Evolutionary conservation across 2,888 invertebrate genomes (phyloP).

Genomic region (Coleophora flavipennella): DNA sequence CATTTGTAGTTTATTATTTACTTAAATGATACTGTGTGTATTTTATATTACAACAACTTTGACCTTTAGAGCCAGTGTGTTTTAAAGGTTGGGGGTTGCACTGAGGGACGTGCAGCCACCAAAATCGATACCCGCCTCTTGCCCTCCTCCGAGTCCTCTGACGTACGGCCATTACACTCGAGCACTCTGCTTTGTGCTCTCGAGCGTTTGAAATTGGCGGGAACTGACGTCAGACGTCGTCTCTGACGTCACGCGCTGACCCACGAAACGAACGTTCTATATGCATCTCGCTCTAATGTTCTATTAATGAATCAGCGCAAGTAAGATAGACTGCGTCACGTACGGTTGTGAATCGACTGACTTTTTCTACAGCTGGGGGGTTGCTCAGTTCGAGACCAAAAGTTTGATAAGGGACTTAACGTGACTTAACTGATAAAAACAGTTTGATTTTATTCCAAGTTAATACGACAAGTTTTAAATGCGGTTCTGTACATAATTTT

Average conservation of each 20-base stretch:
- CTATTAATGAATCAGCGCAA: conserved; percentile 37
- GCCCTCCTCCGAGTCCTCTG: too few relatives aligned
- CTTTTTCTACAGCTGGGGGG: conserved; percentile 47
- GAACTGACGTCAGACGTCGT: conserved; percentile 53
- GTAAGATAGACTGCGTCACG: conserved; percentile 37
- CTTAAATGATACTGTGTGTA: too few relatives aligned
- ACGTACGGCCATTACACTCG: conserved; percentile 33
- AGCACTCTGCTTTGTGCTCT: too few relatives aligned
- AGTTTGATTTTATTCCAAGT: conserved; percentile 20
- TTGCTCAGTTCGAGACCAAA: conserved; percentile 40
- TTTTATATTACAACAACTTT: too few relatives aligned
- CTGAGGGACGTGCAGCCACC: conserved; percentile 9
- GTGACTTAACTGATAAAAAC: conserved; percentile 40
- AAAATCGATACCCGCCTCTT: conserved; percentile 56
- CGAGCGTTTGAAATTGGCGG: conserved; percentile 64
- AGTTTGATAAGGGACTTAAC: conserved; percentile 42
- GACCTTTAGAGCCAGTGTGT: too few relatives aligned
- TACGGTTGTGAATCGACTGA: conserved; percentile 62
- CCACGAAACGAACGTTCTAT: conserved; percentile 25
- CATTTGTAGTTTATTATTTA: too few relatives aligned
- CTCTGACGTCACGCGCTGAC: conserved; percentile 48
- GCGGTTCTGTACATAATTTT: background rate
- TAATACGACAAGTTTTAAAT: conserved; percentile 7
- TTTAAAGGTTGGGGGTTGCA: too few relatives aligned
- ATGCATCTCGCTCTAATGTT: conserved; percentile 34